Evolutionary conservation across 2,888 invertebrate genomes (phyloP).

Genomic region (Diarsia brunnea): DNA sequence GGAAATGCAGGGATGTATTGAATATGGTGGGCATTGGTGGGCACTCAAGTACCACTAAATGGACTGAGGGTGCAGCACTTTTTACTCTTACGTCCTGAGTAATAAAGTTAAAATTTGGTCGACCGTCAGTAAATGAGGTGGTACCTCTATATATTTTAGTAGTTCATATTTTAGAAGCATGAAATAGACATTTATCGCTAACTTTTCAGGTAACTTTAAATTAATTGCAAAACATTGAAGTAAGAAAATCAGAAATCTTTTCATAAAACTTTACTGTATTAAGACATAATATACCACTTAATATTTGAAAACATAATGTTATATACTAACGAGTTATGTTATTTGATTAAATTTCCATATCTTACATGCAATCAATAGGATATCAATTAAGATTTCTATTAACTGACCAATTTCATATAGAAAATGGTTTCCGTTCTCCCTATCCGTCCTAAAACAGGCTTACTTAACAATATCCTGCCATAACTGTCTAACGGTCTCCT

Average conservation of each 20-base stretch:
- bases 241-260: not conserved
- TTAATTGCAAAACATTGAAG: not conserved
- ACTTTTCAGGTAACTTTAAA: not conserved
- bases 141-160: not conserved
- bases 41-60: not conserved
- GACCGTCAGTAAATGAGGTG: not conserved
- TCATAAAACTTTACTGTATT: not conserved
- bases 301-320: not conserved
- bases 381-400: not conserved
- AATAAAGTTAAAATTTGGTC: not conserved
- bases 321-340: not conserved
- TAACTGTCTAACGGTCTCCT: constrained; percentile 23
- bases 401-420: not conserved
- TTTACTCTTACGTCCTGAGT: not conserved
- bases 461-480: constrained; percentile 12
- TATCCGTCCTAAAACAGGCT: not conserved
- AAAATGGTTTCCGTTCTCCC: not conserved
- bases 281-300: not conserved
- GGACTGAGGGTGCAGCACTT: too few relatives aligned
- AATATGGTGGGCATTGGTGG: not conserved
- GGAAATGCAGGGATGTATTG: not conserved
- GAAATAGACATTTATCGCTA: not conserved
- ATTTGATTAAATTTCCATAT: not conserved
- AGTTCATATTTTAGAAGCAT: not conserved
- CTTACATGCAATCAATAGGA: not conserved